Conservation (phyloP, 2,113 vertebrate species). For the Brachionichthys hirsutus region DNA sequence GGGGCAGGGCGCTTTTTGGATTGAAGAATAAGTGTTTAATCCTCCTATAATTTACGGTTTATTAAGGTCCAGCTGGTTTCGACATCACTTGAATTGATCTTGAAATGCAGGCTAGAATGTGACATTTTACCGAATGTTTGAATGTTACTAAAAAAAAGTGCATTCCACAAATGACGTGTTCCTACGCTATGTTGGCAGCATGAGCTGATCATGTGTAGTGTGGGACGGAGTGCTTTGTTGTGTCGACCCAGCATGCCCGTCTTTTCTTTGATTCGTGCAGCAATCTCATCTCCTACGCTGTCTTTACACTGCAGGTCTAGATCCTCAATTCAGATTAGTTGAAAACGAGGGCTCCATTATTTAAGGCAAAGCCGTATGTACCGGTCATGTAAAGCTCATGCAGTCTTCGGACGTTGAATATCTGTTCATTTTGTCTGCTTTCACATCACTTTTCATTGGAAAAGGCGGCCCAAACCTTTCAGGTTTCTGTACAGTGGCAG, state of each 20-base stretch:
- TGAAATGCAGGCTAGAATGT: background rate
- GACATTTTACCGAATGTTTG: background rate
- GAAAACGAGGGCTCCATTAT: background rate
- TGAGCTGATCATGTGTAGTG: background rate
- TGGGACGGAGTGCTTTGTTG: background rate
- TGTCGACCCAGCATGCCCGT: conserved; percentile 5
- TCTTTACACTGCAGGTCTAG: too few relatives aligned
- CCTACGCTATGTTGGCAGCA: background rate
- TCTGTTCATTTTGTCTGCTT: conserved; percentile 20
- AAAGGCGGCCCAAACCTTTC: conserved; percentile 2
- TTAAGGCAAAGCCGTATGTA: background rate
- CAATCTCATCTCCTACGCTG: background rate
- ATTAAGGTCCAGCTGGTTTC: background rate
- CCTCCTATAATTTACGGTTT: background rate
- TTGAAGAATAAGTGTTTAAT: too few relatives aligned
- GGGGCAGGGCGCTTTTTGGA: too few relatives aligned
- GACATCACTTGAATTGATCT: background rate
- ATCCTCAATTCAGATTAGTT: background rate
- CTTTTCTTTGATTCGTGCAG: conserved; percentile 7
- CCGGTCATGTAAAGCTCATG: background rate
- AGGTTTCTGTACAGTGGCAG: conserved; percentile 16
- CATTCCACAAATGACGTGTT: background rate
- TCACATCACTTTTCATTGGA: conserved; percentile 24
- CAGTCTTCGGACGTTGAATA: background rate
- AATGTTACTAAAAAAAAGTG: background rate